phyloP scores from a whole-genome alignment of 2,888 invertebrate genomes.

The Lysandra coridon region DNA sequence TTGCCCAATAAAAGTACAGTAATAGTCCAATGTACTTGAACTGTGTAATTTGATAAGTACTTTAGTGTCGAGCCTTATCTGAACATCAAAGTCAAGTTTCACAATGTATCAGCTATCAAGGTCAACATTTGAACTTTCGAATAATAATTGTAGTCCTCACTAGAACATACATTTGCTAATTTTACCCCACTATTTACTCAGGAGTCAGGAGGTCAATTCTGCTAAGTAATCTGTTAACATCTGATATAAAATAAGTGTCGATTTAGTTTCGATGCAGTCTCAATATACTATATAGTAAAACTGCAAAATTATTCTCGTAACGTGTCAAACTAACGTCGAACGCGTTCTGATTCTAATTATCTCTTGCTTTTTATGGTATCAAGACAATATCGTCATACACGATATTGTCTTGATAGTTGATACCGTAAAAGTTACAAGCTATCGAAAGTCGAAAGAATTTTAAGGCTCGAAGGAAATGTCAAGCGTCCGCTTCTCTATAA shows the following conservation, averaged over 20 bases:
- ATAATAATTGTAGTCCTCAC: constrained; percentile 40
- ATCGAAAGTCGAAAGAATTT: neutral
- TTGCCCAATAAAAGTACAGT: neutral
- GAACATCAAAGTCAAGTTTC: constrained; percentile 46
- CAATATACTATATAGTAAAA: no score
- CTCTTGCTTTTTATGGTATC: no score
- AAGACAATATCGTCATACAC: no score
- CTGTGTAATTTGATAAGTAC: constrained; percentile 4
- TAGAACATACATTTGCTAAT: constrained; percentile 10
- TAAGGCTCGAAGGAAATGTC: neutral
- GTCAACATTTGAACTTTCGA: constrained; percentile 62
- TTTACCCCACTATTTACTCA: neutral
- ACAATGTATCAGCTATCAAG: constrained; percentile 56
- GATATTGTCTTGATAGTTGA: no score
- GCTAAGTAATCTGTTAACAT: neutral
- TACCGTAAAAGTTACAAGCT: neutral
- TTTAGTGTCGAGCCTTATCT: constrained; percentile 29
- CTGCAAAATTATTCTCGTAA: no score
- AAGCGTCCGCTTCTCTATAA: neutral
- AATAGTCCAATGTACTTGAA: neutral
- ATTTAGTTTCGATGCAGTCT: no score
- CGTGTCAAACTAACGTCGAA: no score
- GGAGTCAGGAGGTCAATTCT: neutral
- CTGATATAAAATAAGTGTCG: neutral
- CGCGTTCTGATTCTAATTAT: no score